These are phyloP conservation scores for Xiphophorus birchmanni DNA, from an alignment of 2,797 vertebrate species.

Conservation along the genomic window DNA sequence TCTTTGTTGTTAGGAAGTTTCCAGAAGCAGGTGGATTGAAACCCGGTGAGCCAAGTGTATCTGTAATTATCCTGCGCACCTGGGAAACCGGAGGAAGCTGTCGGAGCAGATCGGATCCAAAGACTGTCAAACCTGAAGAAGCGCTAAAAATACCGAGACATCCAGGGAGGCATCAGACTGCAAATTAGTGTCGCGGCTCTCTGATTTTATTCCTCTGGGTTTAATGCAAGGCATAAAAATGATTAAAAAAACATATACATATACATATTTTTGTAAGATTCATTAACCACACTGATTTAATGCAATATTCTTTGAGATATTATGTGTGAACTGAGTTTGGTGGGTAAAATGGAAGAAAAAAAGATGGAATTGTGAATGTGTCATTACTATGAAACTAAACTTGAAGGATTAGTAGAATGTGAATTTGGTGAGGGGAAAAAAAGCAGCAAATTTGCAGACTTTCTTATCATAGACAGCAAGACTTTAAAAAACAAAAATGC, in stretches of 20 bases:
- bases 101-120: slow-evolving; percentile 28
- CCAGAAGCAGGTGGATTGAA: neutral
- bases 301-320: slow-evolving; percentile 20
- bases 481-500: neutral
- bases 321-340: neutral
- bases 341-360: neutral
- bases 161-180: slow-evolving; percentile 6
- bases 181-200: slow-evolving; percentile 27
- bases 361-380: neutral
- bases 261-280: slow-evolving; percentile 21
- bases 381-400: neutral
- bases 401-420: neutral
- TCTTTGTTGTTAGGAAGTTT: neutral
- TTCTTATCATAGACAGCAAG: neutral
- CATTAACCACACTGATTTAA: slow-evolving; percentile 19
- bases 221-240: slow-evolving; percentile 34
- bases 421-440: neutral
- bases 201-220: slow-evolving; percentile 44
- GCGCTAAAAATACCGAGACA: slow-evolving; percentile 26
- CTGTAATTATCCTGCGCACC: slow-evolving; percentile 22
- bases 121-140: slow-evolving; percentile 19
- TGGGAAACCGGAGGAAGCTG: slow-evolving; percentile 19
- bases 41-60: neutral
- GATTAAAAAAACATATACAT: neutral
- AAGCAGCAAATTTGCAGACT: too few relatives aligned